Evolutionary conservation across 2,797 vertebrate species (phyloP).

Genomic region (Valencia hispanica): DNA sequence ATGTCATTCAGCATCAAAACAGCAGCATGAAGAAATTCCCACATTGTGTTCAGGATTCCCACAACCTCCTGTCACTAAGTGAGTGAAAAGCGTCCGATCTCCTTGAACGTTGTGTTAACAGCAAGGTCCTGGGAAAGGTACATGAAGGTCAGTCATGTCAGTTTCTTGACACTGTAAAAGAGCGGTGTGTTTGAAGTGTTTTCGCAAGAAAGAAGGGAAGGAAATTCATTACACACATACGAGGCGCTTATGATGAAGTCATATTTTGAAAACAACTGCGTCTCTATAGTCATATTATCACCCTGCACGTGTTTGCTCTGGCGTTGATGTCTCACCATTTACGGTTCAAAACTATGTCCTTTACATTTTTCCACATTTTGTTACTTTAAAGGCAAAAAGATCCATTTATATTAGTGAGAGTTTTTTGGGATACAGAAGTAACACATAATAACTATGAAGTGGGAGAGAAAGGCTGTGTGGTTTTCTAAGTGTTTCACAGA

Average conservation of each 20-base stretch:
- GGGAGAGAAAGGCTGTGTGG: not conserved
- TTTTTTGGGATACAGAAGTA: not conserved
- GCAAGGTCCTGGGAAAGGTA: not conserved
- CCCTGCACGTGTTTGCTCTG: not conserved
- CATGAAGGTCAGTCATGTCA: not conserved
- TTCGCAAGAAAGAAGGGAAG: not conserved
- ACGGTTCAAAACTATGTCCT: not conserved
- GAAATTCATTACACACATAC: not conserved
- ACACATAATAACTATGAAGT: not conserved
- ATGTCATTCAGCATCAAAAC: not conserved
- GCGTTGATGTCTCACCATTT: not conserved
- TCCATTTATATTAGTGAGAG: not conserved
- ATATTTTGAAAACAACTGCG: not conserved
- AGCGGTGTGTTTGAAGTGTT: slow-evolving; percentile 7
- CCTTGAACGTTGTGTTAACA: slow-evolving; percentile 23
- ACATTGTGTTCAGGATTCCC: not conserved
- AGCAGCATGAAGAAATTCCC: slow-evolving; percentile 8
- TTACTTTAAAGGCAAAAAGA: not conserved
- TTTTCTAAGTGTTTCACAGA: not conserved
- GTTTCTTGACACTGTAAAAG: not conserved
- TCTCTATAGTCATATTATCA: not conserved
- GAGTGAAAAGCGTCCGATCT: not conserved
- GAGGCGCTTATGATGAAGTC: not conserved
- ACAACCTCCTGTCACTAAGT: not conserved
- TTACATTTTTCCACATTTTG: not conserved